These are phyloP conservation scores for Semicossyphus pulcher DNA, from an alignment of 2,113 vertebrate species.

Conservation along the genomic window DNA sequence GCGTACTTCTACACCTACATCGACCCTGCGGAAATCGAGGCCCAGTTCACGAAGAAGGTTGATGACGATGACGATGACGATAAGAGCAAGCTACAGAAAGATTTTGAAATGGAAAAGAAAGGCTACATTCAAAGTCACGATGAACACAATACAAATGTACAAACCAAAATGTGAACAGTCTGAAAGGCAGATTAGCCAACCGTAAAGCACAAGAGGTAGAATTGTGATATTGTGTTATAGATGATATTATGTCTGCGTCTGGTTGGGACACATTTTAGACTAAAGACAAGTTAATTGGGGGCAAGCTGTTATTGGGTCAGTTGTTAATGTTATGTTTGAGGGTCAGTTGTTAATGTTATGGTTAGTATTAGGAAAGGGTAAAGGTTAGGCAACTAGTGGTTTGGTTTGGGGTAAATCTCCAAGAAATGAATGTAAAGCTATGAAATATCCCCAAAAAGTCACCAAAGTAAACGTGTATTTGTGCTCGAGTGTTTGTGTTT, in stretches of 20 bases:
- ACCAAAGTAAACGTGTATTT: too few species aligned
- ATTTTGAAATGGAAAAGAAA: constrained; percentile 38
- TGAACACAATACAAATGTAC: constrained; percentile 3
- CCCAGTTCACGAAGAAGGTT: constrained; percentile 81
- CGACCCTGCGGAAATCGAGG: constrained; percentile 90
- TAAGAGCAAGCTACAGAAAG: constrained; percentile 9
- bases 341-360: background rate
- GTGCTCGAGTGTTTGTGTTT: too few species aligned
- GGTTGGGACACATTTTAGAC: background rate
- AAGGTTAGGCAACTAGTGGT: background rate
- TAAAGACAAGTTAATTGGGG: too few species aligned
- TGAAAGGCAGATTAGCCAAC: background rate
- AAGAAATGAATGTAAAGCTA: background rate
- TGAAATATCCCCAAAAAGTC: background rate
- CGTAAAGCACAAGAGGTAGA: background rate
- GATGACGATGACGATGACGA: constrained; percentile 58
- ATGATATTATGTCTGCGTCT: background rate
- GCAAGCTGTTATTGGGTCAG: background rate
- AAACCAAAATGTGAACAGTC: constrained; percentile 79
- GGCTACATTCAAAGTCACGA: constrained; percentile 15
- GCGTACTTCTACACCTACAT: constrained; percentile 92
- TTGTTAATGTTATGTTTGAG: background rate
- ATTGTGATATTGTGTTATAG: background rate
- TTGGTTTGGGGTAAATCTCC: background rate
- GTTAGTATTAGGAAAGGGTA: background rate